A percentile compares a stretch with the other conserved stretches of the same genome.
These are phyloP conservation scores for Rotaria magnacalcarata DNA, from an alignment of 2,888 invertebrate genomes.

Conservation along the genomic window DNA sequence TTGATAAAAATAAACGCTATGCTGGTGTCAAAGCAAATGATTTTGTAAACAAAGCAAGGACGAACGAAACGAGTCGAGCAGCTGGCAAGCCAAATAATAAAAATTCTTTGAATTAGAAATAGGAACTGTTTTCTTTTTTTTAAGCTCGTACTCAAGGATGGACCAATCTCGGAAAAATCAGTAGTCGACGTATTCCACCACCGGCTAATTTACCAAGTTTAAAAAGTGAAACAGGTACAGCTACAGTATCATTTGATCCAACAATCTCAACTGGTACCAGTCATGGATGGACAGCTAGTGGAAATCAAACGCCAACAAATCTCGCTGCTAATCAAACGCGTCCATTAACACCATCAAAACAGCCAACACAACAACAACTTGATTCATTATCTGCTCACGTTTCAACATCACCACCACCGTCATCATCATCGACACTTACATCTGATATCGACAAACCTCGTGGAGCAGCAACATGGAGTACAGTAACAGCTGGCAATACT, in stretches of 20 bases:
- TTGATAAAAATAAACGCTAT: slow-evolving; percentile 35
- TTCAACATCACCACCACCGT: not conserved
- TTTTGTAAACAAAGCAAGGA: not conserved
- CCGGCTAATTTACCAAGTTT: slow-evolving; percentile 97
- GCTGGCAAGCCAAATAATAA: not conserved
- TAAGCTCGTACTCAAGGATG: slow-evolving; percentile 84
- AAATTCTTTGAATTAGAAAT: too few relatives aligned
- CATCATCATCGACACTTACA: not conserved
- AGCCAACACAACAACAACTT: slow-evolving; percentile 2
- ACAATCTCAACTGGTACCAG: not conserved
- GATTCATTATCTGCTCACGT: not conserved
- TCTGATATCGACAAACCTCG: not conserved
- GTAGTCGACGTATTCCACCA: slow-evolving; percentile 84
- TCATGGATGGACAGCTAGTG: slow-evolving; percentile 26
- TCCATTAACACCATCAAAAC: not conserved
- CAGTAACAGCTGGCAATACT: not conserved
- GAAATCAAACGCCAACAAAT: slow-evolving; percentile 24
- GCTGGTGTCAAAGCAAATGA: slow-evolving; percentile 9
- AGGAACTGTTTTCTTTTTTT: not conserved
- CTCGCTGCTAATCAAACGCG: not conserved
- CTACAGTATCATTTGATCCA: slow-evolving; percentile 65
- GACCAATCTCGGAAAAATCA: slow-evolving; percentile 99
- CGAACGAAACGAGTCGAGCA: slow-evolving; percentile 6
- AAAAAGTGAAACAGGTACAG: slow-evolving; percentile 82
- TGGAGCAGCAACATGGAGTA: not conserved